Evolutionary conservation across 2,113 vertebrate species (phyloP).

Genomic region (Eira barbara): DNA sequence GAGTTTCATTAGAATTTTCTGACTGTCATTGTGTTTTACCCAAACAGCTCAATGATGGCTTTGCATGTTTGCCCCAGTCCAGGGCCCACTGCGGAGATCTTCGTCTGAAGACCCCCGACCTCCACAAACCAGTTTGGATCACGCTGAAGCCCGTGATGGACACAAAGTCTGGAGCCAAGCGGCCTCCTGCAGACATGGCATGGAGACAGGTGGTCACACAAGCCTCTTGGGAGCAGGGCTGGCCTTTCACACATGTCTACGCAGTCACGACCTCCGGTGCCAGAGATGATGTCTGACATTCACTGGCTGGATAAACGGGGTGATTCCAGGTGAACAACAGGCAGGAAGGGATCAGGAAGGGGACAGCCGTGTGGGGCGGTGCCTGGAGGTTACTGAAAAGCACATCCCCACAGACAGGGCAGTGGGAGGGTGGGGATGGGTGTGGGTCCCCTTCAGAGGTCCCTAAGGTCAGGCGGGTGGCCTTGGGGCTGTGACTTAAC

Average conservation of each 20-base stretch:
- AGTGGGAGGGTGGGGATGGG: neutral
- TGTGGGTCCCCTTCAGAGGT: neutral
- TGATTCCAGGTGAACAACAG: neutral
- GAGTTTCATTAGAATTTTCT: conserved; percentile 66
- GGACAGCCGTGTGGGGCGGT: rapidly evolving
- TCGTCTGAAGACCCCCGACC: neutral
- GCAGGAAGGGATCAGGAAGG: neutral
- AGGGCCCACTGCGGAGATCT: neutral
- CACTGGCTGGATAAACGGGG: rapidly evolving
- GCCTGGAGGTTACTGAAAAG: neutral
- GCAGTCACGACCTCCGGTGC: neutral
- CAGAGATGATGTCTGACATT: neutral
- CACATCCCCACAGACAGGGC: neutral
- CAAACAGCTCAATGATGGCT: neutral
- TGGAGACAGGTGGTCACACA: rapidly evolving
- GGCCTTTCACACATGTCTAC: neutral
- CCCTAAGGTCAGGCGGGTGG: neutral
- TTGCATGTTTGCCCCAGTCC: neutral
- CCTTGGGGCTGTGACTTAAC: neutral
- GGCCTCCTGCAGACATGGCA: neutral
- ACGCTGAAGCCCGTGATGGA: neutral
- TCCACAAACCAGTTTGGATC: neutral
- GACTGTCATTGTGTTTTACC: neutral
- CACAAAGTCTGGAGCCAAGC: neutral
- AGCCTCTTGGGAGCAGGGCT: neutral